Base-by-base conservation (phyloP, 2,888 invertebrate species). In the Mamestra brassicae region DNA sequence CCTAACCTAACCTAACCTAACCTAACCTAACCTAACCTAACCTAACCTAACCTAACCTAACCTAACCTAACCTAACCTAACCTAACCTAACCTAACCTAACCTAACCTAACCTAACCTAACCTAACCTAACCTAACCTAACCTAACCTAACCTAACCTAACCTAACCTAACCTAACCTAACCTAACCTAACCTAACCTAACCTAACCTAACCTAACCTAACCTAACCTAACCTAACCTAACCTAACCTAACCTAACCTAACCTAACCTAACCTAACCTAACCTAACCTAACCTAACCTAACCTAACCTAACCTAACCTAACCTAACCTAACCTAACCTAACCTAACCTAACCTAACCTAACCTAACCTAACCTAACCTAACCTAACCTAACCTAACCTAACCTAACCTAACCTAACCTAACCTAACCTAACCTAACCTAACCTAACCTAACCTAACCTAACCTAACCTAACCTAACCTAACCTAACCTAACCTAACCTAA, bases 301-400 rank as follows among this genome's bases (percentile, higher is more conserved):
- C 47, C 42, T 26, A 50, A 63, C 26, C 26, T 15, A 63, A 50
- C 42, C 26, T 85, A 72, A 66, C 70, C 71, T 74, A 70, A 76
- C 74, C 82, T 83, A 83, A 84, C 84, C 82, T 83, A 84, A 81
- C 82, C 81, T 81, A 83, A 81, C 83, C 85, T 84, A 81, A 83
- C 82, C 83, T 82, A 82, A 83, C 84, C 84, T 80, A 81, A 81
- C 84, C 82, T 78, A 82, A 82, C 84, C 84, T 83, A 52, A 54
- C 85, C 85, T 82, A 71, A 71, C 71, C 67, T 76, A 71, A 71
- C 71, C 76, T 71, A 71, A 71, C 71, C 70, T 80, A 80, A 70
- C 80, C 74, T 73, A 69, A 69, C 80, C 80, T 71, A 71, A 70
- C 80, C 77, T 78, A 72, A 71, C 80, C 77, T 74, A 74, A 74